Conservation (phyloP, 2,113 vertebrate genomes). For the Macaca mulatta region DNA sequence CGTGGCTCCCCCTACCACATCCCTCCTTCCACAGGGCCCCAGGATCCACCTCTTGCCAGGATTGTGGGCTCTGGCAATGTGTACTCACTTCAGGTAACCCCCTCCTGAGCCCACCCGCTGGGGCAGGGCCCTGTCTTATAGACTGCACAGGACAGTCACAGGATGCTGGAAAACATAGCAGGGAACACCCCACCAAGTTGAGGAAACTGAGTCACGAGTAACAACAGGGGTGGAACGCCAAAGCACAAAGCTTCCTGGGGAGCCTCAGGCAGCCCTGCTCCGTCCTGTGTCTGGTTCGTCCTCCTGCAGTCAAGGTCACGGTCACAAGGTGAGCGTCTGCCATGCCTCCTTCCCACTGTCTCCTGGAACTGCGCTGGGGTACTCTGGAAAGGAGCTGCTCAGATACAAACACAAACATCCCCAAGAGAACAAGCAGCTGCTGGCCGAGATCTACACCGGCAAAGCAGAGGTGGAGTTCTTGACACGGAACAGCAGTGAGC, state of each 20-base stretch:
- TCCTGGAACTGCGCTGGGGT: not conserved
- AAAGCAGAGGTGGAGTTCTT: not conserved
- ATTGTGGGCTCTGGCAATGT: not conserved
- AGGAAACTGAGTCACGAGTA: not conserved
- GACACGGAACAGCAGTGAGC: not conserved
- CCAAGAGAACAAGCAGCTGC: not conserved
- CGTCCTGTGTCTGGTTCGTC: not conserved
- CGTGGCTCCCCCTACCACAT: not conserved
- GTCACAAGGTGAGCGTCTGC: not conserved
- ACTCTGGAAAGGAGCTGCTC: not conserved
- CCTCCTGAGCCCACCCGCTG: too few species aligned
- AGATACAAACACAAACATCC: not conserved
- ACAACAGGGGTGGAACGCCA: not conserved
- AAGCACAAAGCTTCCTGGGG: not conserved
- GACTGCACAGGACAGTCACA: not conserved
- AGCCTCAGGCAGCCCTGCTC: not conserved
- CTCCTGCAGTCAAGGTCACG: not conserved
- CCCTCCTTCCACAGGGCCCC: not conserved
- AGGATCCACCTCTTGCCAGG: not conserved
- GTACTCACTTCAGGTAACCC: not conserved
- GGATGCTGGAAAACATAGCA: not conserved
- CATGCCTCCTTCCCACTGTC: not conserved
- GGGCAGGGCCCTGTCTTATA: not conserved
- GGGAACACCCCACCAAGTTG: not conserved
- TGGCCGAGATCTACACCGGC: not conserved